Conservation (phyloP, 2,888 invertebrate species). For the Stegana nigrithorax region DNA sequence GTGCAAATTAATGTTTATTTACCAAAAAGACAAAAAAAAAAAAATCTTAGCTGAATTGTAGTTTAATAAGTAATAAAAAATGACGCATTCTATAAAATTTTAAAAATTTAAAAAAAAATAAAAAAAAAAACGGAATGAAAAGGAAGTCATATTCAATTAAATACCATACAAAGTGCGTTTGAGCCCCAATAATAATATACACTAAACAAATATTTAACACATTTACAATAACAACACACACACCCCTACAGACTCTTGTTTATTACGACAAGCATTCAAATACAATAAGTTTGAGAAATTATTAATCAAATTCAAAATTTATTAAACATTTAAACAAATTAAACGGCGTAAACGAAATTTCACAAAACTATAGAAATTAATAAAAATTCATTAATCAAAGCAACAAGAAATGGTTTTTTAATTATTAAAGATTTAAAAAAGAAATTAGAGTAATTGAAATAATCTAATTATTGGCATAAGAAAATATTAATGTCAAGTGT, state of each 20-base stretch:
- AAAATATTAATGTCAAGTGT: too few relatives aligned
- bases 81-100: neutral
- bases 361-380: constrained; percentile 46
- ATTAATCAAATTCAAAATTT: constrained; percentile 28
- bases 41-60: constrained; percentile 49
- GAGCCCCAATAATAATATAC: neutral
- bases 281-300: constrained; percentile 33
- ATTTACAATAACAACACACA: constrained; percentile 4
- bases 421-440: too few relatives aligned
- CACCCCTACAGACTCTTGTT: too few relatives aligned
- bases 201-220: neutral
- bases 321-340: constrained; percentile 33
- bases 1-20: constrained; percentile 47
- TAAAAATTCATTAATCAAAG: constrained; percentile 61
- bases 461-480: too few relatives aligned
- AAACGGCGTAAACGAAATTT: constrained; percentile 25
- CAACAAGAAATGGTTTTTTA: too few relatives aligned
- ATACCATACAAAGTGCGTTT: too few relatives aligned
- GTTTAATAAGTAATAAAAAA: constrained; percentile 31
- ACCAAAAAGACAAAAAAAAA: constrained; percentile 23
- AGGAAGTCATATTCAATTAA: neutral
- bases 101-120: neutral
- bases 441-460: too few relatives aligned
- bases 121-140: neutral
- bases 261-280: too few relatives aligned